Evolutionary conservation across 2,888 invertebrate species (phyloP).

Genomic region (Aquatica leii): DNA sequence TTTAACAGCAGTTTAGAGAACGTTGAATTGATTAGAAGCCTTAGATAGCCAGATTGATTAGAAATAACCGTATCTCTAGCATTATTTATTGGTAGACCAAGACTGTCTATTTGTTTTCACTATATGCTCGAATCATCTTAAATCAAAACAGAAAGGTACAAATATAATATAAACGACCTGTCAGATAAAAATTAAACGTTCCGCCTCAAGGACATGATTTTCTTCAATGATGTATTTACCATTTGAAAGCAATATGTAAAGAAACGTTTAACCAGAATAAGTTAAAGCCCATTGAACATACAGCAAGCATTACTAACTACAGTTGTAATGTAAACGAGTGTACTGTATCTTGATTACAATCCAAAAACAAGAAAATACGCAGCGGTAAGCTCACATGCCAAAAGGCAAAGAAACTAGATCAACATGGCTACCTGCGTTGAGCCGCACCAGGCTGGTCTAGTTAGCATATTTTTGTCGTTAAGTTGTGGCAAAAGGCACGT

Average conservation of each 20-base stretch:
- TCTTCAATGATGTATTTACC: too few species aligned
- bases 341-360: background rate
- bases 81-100: constrained; percentile 23
- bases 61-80: constrained; percentile 25
- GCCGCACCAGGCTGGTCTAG: too few species aligned
- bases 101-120: constrained; percentile 18
- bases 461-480: too few species aligned
- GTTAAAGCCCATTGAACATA: background rate
- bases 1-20: constrained; percentile 38
- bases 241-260: constrained; percentile 38
- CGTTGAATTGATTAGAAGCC: too few species aligned
- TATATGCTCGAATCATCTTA: constrained; percentile 16
- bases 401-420: too few species aligned
- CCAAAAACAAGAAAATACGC: too few species aligned
- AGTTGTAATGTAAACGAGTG: background rate
- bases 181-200: background rate
- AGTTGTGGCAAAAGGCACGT: too few species aligned
- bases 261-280: background rate
- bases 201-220: background rate
- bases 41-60: constrained; percentile 29
- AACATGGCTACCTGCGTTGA: too few species aligned
- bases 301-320: background rate
- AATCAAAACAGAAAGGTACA: constrained; percentile 13
- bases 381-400: too few species aligned
- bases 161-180: background rate